A percentile compares a stretch with the other conserved stretches of the same genome.
Evolutionary conservation across 2,113 vertebrate genomes (phyloP).

Genomic region (Mustela nigripes): DNA sequence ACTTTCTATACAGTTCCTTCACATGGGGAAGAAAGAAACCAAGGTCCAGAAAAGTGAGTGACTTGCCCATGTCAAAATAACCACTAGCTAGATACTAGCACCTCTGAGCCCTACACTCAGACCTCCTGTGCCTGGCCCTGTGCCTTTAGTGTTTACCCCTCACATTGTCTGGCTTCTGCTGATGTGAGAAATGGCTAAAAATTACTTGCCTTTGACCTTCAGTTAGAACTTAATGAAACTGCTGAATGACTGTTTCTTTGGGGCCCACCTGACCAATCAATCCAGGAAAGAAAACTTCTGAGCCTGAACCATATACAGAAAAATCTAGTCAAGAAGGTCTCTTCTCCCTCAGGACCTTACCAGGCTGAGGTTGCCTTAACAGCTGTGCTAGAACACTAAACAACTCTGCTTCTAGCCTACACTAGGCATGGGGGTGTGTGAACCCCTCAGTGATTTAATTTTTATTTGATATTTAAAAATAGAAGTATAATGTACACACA

Average conservation of each 20-base stretch:
- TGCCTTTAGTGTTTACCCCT: background rate
- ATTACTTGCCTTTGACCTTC: constrained; percentile 16
- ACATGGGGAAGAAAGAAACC: background rate
- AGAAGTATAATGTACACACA: constrained; percentile 2
- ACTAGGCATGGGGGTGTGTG: background rate
- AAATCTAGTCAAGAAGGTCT: background rate
- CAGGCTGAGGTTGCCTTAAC: background rate
- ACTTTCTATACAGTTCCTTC: background rate
- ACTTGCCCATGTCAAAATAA: background rate
- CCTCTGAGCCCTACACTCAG: background rate
- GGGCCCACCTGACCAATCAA: background rate
- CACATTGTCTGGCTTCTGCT: background rate
- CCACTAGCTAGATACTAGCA: background rate
- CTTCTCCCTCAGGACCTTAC: background rate
- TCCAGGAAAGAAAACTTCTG: background rate
- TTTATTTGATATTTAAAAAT: background rate
- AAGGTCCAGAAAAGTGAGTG: background rate
- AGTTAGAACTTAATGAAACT: constrained; percentile 18
- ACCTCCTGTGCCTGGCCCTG: background rate
- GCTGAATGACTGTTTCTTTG: background rate
- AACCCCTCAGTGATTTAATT: background rate
- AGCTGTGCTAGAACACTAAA: background rate
- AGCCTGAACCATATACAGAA: constrained; percentile 6
- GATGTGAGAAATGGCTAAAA: background rate
- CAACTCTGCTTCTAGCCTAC: background rate